A percentile compares a stretch with the other conserved stretches of the same genome.
Evolutionary conservation across 2,888 invertebrate species (phyloP).

Genomic region (Drosophila merina): DNA sequence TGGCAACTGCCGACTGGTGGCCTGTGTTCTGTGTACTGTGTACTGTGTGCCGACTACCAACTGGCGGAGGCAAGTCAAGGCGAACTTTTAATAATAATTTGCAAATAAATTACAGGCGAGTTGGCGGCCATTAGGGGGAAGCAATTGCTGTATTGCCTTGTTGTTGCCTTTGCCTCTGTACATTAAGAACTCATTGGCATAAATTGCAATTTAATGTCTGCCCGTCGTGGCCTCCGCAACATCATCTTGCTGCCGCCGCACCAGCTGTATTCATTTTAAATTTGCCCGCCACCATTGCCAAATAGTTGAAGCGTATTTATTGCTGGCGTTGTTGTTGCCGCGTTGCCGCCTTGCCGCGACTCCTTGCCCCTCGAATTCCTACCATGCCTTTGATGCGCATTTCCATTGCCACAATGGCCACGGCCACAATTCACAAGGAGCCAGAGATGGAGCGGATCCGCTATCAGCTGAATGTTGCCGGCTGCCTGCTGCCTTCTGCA

Average conservation of each 20-base stretch:
- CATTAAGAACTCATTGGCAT: constrained; percentile 82
- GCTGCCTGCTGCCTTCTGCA: constrained; percentile 45
- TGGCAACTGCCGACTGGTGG: not conserved
- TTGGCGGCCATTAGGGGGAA: constrained; percentile 61
- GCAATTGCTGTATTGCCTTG: constrained; percentile 23
- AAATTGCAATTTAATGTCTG: constrained; percentile 81
- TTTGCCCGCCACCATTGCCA: constrained; percentile 68
- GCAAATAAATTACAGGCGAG: constrained; percentile 80
- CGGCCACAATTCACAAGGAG: constrained; percentile 44
- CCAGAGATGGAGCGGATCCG: constrained; percentile 7
- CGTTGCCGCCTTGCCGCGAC: not conserved
- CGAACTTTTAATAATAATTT: constrained; percentile 81
- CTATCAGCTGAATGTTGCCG: constrained; percentile 30
- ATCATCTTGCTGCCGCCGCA: constrained; percentile 42
- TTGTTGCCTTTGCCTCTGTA: constrained; percentile 49
- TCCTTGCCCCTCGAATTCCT: constrained; percentile 24
- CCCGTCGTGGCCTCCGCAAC: constrained; percentile 47
- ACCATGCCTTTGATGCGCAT: constrained; percentile 26
- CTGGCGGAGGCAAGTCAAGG: constrained; percentile 45
- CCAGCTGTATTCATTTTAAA: constrained; percentile 65
- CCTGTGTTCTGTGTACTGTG: not conserved
- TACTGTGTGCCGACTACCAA: not conserved
- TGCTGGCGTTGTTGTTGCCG: constrained; percentile 32
- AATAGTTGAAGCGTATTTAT: constrained; percentile 79
- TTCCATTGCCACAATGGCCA: constrained; percentile 41